Base-by-base conservation (phyloP, 2,888 invertebrate species). In the Patella pellucida region DNA sequence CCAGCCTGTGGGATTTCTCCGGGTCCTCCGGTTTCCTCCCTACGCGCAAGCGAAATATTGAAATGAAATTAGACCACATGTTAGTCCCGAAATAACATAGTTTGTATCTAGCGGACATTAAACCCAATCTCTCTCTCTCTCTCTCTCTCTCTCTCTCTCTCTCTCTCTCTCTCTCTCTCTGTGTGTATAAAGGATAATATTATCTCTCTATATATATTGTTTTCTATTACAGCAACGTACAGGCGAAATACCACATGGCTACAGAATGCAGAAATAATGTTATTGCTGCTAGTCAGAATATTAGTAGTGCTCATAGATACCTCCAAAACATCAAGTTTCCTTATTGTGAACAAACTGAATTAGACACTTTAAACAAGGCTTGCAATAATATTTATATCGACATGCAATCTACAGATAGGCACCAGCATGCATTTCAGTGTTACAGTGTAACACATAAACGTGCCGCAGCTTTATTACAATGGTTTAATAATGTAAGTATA, bases 191-290 rank as follows among this genome's bases (percentile, higher is more conserved):
- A 41, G 7, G 41, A 41, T 41, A 41, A 41, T 41, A 41, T 9
- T n/a, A n/a, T n/a, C 3, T 31, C 7, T 41, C 41, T 41, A 3
- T 9, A 7, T 41, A 41, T 41, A 41, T 41, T 41, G 41, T 41
- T 27, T 19, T 52, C 31, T 69, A 7, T 71, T 31, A 71, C 83
- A 92, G 92, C 70, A 91, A 91, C 78, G 85, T 90, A 41, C 89
- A 92, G 68, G 85, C 86, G 71, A 86, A 90, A 15, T 92, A 92
- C 83, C 89, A 89, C 69, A 87, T 91, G 23, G 92, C 92, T 1
- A 92, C 92, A 2, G 92, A 92, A 83, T 90, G 91, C 0, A 84
- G 93, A 31, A 93, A 93, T 86, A 92, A 93, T 85, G 87, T 93
- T 71, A 89, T 92, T 11, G 92, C 93, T 1, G 92, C 92, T 3